These are phyloP conservation scores for Phaedon cochleariae DNA, from an alignment of 2,888 invertebrate genomes.

Conservation along the genomic window DNA sequence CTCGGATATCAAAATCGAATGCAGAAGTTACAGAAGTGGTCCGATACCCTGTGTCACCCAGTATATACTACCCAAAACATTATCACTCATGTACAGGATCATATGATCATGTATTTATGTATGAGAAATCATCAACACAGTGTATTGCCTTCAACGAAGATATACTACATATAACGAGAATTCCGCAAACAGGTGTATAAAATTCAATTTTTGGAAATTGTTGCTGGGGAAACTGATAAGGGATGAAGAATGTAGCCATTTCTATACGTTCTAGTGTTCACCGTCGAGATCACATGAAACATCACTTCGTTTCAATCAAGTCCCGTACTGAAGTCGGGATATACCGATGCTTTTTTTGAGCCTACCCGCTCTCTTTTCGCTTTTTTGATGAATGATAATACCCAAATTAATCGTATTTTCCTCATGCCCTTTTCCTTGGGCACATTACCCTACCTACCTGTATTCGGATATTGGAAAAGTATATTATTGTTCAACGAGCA, in stretches of 20 bases:
- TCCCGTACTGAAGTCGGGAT: background rate
- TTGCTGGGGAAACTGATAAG: background rate
- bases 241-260: background rate
- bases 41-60: too few species aligned
- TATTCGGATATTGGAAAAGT: background rate
- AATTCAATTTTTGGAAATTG: background rate
- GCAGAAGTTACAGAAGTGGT: too few species aligned
- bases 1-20: too few species aligned
- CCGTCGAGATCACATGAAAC: background rate
- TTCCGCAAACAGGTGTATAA: background rate
- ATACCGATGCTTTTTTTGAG: background rate
- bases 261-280: background rate
- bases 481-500: too few species aligned
- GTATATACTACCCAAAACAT: too few species aligned
- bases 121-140: too few species aligned
- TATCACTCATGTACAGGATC: too few species aligned
- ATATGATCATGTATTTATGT: too few species aligned
- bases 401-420: background rate
- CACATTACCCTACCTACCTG: background rate
- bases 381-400: background rate
- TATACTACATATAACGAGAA: background rate
- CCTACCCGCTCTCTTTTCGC: background rate
- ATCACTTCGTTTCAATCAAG: background rate
- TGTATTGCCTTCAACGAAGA: too few species aligned
- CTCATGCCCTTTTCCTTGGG: background rate